Evolutionary conservation across 92 coral and sea anemone genomes (phyloP).

Genomic region (Parazoanthus darwini): DNA sequence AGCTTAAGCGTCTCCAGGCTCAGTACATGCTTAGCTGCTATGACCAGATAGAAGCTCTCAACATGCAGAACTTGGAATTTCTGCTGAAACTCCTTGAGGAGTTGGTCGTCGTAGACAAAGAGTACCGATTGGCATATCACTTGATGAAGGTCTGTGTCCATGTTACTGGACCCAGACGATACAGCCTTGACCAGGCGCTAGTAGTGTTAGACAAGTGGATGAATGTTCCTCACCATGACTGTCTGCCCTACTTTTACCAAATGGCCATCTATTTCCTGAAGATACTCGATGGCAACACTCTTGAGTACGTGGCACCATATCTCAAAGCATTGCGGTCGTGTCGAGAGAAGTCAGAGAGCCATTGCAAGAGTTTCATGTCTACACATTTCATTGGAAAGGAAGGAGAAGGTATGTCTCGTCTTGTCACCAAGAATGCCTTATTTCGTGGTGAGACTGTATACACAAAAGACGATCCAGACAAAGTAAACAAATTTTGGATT

Average conservation of each 20-base stretch:
- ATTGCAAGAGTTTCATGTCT: conserved; percentile 62
- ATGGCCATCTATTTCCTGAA: conserved; percentile 72
- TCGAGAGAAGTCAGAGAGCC: conserved; percentile 68
- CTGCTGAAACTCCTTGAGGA: conserved; percentile 68
- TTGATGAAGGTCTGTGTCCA: conserved; percentile 70
- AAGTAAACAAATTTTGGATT: conserved; percentile 55
- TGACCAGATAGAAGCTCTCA: conserved; percentile 54
- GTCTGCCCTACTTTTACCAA: conserved; percentile 71
- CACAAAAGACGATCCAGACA: conserved; percentile 44
- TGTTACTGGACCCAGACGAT: conserved; percentile 59
- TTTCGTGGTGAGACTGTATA: conserved; percentile 70
- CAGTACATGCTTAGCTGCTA: conserved; percentile 56
- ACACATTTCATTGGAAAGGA: conserved; percentile 65
- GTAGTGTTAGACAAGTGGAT: conserved; percentile 67
- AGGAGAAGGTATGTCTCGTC: conserved; percentile 84
- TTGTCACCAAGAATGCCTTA: conserved; percentile 59
- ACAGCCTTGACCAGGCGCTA: conserved; percentile 74
- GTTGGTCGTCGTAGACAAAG: conserved; percentile 59
- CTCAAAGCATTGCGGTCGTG: conserved; percentile 49
- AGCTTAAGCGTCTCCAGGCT: conserved; percentile 76
- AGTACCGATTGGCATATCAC: conserved; percentile 53
- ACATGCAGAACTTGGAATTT: conserved; percentile 44
- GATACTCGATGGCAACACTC: conserved; percentile 68
- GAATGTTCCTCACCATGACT: conserved; percentile 47
- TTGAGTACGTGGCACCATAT: conserved; percentile 51